Conservation (phyloP, 2,888 invertebrate genomes). For the Aspidiotus rigidus region DNA sequence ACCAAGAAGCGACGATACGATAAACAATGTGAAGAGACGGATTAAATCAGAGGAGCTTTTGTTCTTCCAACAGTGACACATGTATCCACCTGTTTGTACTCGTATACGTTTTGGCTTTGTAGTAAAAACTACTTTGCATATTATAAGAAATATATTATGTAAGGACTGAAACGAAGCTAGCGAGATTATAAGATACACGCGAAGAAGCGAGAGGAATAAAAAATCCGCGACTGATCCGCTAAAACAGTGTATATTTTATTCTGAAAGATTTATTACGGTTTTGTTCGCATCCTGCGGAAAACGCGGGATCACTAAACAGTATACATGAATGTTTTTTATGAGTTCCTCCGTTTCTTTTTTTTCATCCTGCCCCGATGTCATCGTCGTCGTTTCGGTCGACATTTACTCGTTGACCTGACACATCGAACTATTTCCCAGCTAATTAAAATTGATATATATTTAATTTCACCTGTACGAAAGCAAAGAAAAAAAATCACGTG, state of each 20-base stretch:
- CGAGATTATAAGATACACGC: slow-evolving; percentile 24
- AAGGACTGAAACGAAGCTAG: slow-evolving; percentile 20
- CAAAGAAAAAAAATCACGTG: too few species aligned
- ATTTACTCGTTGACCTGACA: not conserved
- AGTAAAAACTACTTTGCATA: slow-evolving; percentile 22
- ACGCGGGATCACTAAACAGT: not conserved
- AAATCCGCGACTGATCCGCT: slow-evolving; percentile 19
- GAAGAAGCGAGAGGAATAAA: slow-evolving; percentile 8
- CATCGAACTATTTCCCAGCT: slow-evolving; percentile 8
- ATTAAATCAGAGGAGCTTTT: too few species aligned
- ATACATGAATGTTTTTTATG: slow-evolving; percentile 16
- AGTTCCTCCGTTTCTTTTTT: slow-evolving; percentile 11
- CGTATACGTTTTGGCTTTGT: slow-evolving; percentile 20
- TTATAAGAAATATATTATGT: slow-evolving; percentile 29
- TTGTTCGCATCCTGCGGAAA: slow-evolving; percentile 9
- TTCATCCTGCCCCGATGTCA: slow-evolving; percentile 1
- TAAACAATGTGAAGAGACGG: too few species aligned
- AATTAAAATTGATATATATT: slow-evolving; percentile 15
- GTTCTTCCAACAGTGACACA: not conserved
- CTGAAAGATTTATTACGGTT: slow-evolving; percentile 24
- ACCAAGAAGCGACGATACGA: too few species aligned
- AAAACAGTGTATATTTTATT: slow-evolving; percentile 16
- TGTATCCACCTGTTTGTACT: slow-evolving; percentile 25
- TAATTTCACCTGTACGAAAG: slow-evolving; percentile 9
- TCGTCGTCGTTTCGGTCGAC: not conserved